Conservation (phyloP, 2,797 vertebrate species). For the Myoxocephalus aenaeus region DNA sequence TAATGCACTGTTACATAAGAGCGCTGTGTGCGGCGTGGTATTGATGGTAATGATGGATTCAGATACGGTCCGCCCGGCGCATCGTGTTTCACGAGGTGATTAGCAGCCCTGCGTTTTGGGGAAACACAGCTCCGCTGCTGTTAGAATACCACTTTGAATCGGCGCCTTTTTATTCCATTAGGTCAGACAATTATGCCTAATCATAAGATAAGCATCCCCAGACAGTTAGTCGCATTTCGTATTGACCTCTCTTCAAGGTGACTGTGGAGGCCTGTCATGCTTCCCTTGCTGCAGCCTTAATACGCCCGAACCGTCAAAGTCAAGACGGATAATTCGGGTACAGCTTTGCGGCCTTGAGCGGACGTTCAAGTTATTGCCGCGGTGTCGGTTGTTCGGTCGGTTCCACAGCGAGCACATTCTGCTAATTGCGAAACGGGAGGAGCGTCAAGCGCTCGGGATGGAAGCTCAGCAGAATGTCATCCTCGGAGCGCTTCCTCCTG, state of each 20-base stretch:
- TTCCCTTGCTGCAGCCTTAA: slow-evolving; percentile 11
- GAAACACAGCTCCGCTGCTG: background rate
- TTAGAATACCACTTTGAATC: slow-evolving; percentile 5
- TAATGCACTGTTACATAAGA: background rate
- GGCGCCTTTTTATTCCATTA: slow-evolving; percentile 22
- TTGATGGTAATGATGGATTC: slow-evolving; percentile 16
- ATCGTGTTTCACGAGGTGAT: background rate
- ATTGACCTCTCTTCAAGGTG: slow-evolving; percentile 72
- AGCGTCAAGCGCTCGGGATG: slow-evolving; percentile 5
- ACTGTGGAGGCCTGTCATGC: slow-evolving; percentile 28
- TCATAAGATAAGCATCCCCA: slow-evolving; percentile 42
- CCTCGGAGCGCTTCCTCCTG: slow-evolving; percentile 10
- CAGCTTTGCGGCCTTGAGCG: slow-evolving; percentile 26
- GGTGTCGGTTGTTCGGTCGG: slow-evolving; percentile 26
- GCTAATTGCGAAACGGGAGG: slow-evolving; percentile 39
- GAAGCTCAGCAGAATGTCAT: slow-evolving; percentile 7
- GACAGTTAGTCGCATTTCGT: slow-evolving; percentile 34
- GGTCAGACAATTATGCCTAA: slow-evolving; percentile 21
- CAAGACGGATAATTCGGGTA: slow-evolving; percentile 32
- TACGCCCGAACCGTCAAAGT: slow-evolving; percentile 13
- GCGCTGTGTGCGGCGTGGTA: background rate
- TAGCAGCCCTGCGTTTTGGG: background rate
- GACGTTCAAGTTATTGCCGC: slow-evolving; percentile 26
- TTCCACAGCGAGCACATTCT: slow-evolving; percentile 22
- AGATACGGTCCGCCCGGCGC: background rate